Percentiles rank a stretch among this genome's conserved stretches.
These are phyloP conservation scores for Brenthis hecate DNA, from an alignment of 2,888 invertebrate genomes.

Conservation along the genomic window DNA sequence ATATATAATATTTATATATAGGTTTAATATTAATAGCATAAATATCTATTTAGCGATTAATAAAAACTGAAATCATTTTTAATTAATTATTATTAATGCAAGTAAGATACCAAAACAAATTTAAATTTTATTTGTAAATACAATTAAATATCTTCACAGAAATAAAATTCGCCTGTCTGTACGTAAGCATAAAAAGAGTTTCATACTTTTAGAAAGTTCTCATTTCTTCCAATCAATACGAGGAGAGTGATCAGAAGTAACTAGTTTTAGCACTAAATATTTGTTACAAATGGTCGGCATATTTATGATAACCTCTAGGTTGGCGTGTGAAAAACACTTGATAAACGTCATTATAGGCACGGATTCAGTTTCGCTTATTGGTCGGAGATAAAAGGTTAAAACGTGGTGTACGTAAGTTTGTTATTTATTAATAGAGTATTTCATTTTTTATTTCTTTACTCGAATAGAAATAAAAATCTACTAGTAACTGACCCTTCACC, in stretches of 20 bases:
- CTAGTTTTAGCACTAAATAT: slow-evolving; percentile 4
- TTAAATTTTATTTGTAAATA: too few relatives aligned
- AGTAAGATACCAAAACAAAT: too few relatives aligned
- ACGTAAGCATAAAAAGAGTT: too few relatives aligned
- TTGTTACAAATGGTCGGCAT: slow-evolving; percentile 12
- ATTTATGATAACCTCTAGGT: slow-evolving; percentile 30
- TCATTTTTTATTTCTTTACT: not conserved
- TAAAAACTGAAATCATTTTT: too few relatives aligned
- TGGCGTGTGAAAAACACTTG: slow-evolving; percentile 37
- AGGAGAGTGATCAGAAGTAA: not conserved
- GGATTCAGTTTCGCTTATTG: slow-evolving; percentile 25
- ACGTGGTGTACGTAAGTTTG: slow-evolving; percentile 15
- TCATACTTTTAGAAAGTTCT: too few relatives aligned
- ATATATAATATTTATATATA: too few relatives aligned
- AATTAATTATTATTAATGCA: too few relatives aligned
- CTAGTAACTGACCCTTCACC: too few relatives aligned
- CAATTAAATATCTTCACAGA: too few relatives aligned
- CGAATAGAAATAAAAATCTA: not conserved
- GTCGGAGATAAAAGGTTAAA: slow-evolving; percentile 29
- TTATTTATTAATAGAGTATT: slow-evolving; percentile 8
- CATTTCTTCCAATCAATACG: not conserved
- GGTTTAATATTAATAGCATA: too few relatives aligned
- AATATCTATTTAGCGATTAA: too few relatives aligned
- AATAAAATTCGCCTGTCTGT: too few relatives aligned
- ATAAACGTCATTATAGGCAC: slow-evolving; percentile 34